Evolutionary conservation across 2,888 invertebrate genomes (phyloP).

Genomic region (Caenorhabditis panamensis): DNA sequence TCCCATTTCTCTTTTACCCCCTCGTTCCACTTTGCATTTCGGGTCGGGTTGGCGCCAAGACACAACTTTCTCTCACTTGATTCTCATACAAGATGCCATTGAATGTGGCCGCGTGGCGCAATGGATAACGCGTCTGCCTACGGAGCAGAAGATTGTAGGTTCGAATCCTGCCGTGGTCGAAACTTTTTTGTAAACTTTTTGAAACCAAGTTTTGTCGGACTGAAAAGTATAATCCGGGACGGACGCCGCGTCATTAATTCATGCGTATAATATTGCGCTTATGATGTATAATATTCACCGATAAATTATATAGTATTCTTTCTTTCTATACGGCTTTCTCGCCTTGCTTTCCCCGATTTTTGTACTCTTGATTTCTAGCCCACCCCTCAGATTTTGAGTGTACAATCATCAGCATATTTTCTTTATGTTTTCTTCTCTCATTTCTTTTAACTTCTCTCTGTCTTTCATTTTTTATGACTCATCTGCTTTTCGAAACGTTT

Average conservation of each 20-base stretch:
- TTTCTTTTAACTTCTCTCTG: no score
- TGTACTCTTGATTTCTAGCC: no score
- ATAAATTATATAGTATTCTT: constrained; percentile 22
- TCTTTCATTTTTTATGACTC: constrained; percentile 57
- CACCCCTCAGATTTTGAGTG: no score
- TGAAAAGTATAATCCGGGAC: constrained; percentile 50
- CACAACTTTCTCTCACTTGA: no score
- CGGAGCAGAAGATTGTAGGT: constrained; percentile 82
- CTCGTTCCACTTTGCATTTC: background rate
- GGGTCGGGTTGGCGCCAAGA: background rate
- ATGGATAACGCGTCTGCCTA: constrained; percentile 82
- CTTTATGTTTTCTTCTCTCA: background rate
- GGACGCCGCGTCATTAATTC: constrained; percentile 58
- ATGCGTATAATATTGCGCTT: constrained; percentile 49
- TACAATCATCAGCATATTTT: background rate
- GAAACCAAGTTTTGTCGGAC: constrained; percentile 2
- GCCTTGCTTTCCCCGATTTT: background rate
- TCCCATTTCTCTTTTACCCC: background rate
- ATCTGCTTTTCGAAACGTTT: constrained; percentile 24
- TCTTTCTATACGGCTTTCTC: constrained; percentile 29
- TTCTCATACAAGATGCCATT: background rate
- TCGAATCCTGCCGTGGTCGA: constrained; percentile 79
- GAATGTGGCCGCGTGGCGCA: constrained; percentile 75
- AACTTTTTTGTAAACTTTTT: constrained; percentile 51
- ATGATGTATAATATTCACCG: constrained; percentile 51